These are phyloP conservation scores for Drosophila prolongata DNA, from an alignment of 2,888 invertebrate genomes.

Conservation along the genomic window DNA sequence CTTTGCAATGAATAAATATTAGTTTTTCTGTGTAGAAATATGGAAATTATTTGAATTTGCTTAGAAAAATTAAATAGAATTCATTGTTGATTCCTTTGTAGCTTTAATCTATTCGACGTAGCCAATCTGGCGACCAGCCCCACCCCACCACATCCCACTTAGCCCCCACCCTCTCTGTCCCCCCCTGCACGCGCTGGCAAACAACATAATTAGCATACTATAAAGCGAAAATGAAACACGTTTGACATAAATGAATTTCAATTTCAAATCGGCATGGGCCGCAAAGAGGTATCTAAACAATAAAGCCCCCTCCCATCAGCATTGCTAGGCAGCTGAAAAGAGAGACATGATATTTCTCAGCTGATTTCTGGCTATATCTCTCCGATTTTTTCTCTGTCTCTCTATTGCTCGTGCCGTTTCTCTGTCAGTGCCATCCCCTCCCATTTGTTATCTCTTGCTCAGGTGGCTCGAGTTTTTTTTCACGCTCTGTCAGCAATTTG, in stretches of 20 bases:
- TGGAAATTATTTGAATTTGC: slow-evolving; percentile 6
- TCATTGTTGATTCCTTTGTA: slow-evolving; percentile 13
- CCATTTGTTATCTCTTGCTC: slow-evolving; percentile 26
- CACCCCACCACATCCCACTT: neutral
- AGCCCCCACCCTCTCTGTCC: neutral
- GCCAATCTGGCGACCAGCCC: slow-evolving; percentile 25
- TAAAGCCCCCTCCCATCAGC: slow-evolving; percentile 31
- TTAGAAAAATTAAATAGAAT: slow-evolving; percentile 9
- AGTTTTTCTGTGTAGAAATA: slow-evolving; percentile 3
- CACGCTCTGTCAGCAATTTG: slow-evolving; percentile 40
- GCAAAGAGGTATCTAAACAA: slow-evolving; percentile 25
- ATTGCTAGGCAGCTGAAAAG: slow-evolving; percentile 7
- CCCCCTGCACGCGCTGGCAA: slow-evolving; percentile 25
- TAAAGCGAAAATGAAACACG: slow-evolving; percentile 64
- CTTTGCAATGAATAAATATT: too few relatives aligned
- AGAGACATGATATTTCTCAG: slow-evolving; percentile 32
- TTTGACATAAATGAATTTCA: slow-evolving; percentile 66
- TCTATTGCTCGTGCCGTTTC: slow-evolving; percentile 4
- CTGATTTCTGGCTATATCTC: slow-evolving; percentile 33
- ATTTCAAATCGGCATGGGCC: slow-evolving; percentile 46
- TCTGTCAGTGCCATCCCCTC: slow-evolving; percentile 1
- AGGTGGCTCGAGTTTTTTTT: slow-evolving; percentile 15
- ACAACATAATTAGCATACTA: slow-evolving; percentile 60
- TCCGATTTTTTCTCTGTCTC: slow-evolving; percentile 3
- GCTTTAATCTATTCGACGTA: slow-evolving; percentile 4